Conservation (phyloP, 2,113 vertebrate genomes). For the Macrotis lagotis region DNA sequence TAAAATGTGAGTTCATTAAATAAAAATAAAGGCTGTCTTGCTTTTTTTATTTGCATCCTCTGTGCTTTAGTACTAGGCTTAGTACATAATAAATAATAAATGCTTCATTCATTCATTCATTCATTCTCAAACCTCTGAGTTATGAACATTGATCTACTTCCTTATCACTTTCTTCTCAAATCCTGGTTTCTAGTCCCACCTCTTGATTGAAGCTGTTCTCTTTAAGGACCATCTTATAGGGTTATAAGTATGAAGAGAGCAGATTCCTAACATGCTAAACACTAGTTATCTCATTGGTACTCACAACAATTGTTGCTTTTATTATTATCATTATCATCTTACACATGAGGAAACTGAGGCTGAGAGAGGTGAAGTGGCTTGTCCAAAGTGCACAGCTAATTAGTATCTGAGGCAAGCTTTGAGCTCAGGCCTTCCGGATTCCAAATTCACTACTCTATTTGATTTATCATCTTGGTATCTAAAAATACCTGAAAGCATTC, state of each 20-base stretch:
- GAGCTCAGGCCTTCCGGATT: not conserved
- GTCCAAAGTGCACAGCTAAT: not conserved
- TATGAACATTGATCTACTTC: not conserved
- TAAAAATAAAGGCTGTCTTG: not conserved
- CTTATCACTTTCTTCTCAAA: not conserved
- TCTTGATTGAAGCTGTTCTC: not conserved
- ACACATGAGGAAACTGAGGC: not conserved
- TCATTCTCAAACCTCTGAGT: not conserved
- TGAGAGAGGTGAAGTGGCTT: not conserved
- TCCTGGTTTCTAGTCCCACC: not conserved
- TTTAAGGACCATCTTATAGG: not conserved
- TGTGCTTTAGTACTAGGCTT: not conserved
- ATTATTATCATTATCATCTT: not conserved
- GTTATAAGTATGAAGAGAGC: not conserved
- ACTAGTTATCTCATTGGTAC: not conserved
- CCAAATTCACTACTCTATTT: not conserved
- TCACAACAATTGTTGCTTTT: not conserved
- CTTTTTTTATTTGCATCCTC: not conserved
- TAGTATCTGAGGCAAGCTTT: not conserved
- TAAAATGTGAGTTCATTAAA: not conserved
- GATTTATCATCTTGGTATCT: not conserved
- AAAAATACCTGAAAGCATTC: not conserved
- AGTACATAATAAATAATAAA: not conserved
- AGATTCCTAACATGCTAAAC: not conserved
- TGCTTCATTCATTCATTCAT: no score